Percentiles rank a stretch among this genome's conserved stretches.
These are phyloP conservation scores for Gymnosoma rotundatum DNA, from an alignment of 2,888 invertebrate genomes.

Conservation along the genomic window DNA sequence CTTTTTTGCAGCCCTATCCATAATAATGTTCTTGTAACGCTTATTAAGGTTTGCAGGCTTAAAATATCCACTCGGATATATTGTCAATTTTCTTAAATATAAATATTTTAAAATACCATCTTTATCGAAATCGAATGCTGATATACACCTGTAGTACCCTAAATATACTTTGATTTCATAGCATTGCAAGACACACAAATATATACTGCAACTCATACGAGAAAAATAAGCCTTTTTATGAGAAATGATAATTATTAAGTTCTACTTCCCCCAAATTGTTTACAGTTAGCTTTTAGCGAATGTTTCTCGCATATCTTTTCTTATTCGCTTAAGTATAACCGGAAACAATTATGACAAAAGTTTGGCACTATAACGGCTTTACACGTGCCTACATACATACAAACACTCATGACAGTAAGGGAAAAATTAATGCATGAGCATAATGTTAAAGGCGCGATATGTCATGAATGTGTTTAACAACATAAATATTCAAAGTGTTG, in stretches of 20 bases:
- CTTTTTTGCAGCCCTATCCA: no score
- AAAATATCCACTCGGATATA: no score
- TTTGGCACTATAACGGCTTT: conserved; percentile 54
- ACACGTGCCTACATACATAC: neutral
- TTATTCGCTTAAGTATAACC: conserved; percentile 54
- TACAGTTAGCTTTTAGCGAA: conserved; percentile 59
- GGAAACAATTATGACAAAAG: conserved; percentile 69
- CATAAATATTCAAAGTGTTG: conserved; percentile 60
- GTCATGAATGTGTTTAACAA: conserved; percentile 48
- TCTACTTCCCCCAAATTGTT: neutral
- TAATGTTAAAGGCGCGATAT: conserved; percentile 64
- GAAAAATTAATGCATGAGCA: neutral
- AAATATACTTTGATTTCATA: no score
- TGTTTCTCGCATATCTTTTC: conserved; percentile 48
- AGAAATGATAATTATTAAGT: neutral
- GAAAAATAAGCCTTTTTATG: neutral
- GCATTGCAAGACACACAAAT: no score
- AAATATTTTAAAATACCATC: no score
- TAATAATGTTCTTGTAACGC: no score
- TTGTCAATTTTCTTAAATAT: no score
- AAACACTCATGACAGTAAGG: neutral
- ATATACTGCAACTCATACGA: no score
- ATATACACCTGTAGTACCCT: no score
- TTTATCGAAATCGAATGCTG: no score
- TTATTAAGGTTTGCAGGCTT: no score